These are phyloP conservation scores for Cinclus mexicanus DNA, from an alignment of 2,113 vertebrate species.

Conservation along the genomic window DNA sequence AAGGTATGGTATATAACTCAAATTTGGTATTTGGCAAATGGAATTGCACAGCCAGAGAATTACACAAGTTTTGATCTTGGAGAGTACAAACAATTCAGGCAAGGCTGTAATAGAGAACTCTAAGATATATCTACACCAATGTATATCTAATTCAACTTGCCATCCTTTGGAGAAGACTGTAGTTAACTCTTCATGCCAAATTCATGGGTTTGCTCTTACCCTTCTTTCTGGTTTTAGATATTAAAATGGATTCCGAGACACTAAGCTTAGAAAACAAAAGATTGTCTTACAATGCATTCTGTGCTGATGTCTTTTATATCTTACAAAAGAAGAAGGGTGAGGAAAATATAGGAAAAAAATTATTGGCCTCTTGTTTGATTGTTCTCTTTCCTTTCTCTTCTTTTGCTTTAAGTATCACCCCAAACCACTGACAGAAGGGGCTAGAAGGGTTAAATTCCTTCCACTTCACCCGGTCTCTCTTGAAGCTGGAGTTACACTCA, in stretches of 20 bases:
- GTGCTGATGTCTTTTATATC: not conserved
- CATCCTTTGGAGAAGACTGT: not conserved
- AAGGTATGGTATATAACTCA: not conserved
- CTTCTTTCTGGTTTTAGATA: not conserved
- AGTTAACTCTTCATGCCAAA: not conserved
- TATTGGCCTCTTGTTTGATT: not conserved
- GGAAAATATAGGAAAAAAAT: fast-evolving
- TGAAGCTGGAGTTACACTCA: conserved; percentile 62
- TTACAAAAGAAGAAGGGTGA: not conserved
- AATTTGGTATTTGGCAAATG: not conserved
- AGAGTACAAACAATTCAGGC: not conserved
- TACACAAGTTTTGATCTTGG: not conserved
- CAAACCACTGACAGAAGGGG: not conserved
- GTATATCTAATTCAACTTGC: not conserved
- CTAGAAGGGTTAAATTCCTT: conserved; percentile 32
- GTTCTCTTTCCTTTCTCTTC: not conserved
- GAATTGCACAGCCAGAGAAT: not conserved
- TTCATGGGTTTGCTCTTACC: not conserved
- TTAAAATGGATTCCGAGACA: not conserved
- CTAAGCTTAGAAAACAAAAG: not conserved
- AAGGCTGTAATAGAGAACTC: not conserved
- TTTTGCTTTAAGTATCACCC: not conserved
- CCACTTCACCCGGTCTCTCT: not conserved
- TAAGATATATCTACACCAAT: not conserved
- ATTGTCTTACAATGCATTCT: not conserved